Base-by-base conservation (phyloP, 1,140 invertebrate species). In the Psilanteris sp. region DNA sequence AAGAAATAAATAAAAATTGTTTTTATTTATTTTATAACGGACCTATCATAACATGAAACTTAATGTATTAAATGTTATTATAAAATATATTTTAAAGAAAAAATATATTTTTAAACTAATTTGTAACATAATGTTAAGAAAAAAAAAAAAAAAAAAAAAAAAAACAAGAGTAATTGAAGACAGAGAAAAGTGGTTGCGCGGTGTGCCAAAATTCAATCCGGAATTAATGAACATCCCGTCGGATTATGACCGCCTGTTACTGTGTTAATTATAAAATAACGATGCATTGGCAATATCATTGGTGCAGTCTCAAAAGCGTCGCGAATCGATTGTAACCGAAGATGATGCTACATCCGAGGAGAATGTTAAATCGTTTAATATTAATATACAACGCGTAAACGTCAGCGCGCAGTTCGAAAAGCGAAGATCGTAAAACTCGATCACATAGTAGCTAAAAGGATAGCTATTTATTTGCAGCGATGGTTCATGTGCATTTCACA, bases 401-500 rank as follows among this genome's bases (percentile, higher is more conserved):
- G 61, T 66, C 61, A 44, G 36, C 46, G 59, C 46, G 8, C 10
- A 31, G 27, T 52, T 29, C 46, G 13, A 64, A 52, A n/a, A 43
- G 46, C 37, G 43, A 39, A 41, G 59, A 64, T 64, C 59, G 27
- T 64, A 52, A 61, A 64, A 52, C 3, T n/a, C 36, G n/a, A 52
- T 39, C 46, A 37, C 24, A 62, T 31, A 48, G 36, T 59, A 48
- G 26, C 46, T 54, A 32, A 66, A 66, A 66, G 48, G 48, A 66
- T 52, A 39, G 20, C 29, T 46, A 39, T 46, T 44, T 67, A 67
- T 67, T 67, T 67, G 54, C 48, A 46, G 29, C 31, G 24, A 67
- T 46, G 29, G 8, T 46, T 29, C 15, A 46, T 31, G 50, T 44
- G 48, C 54, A 46, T 55, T 55, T 67, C n/a, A 10, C 48, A 67